Base-by-base conservation (phyloP, 1,140 invertebrate species). In the Anoplolepis gracilipes region DNA sequence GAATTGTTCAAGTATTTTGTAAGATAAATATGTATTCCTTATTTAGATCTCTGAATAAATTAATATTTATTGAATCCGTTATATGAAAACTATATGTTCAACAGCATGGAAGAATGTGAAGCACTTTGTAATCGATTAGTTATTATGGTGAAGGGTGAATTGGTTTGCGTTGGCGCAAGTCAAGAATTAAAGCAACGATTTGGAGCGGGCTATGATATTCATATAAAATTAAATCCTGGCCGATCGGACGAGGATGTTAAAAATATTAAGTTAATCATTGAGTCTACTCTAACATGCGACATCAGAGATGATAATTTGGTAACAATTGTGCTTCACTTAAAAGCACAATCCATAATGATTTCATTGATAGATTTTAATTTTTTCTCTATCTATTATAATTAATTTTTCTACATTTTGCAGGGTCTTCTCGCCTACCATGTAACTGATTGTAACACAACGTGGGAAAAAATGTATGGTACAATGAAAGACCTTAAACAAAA, bases 31-130 rank as follows among this genome's bases (percentile, higher is more conserved):
- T 16, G 1, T 49, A 84, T 33, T 59, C 16, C 19, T 8, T 46
- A 5, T 36, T 36, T 3, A 55, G 1, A 69, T 13, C 13, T 57
- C n/a, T 72, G 1, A 55, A 76, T 55, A 11, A 13, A 75, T 30
- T 30, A 19, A 36, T 28, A 62, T 39, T 79, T 69, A 25, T 19
- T 10, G 1, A 42, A 36, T 49, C 4, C n/a, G 5, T 1, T 13
- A 81, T 70, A 28, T 70, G 28, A 84, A 86, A 73, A 39, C 19
- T 55, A 30, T n/a, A 19, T 16, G 30, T 85, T 46, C 42, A 55
- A 72, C 91, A 97, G 97, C 88, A 98, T 99, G 98, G 98, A 98
- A 93, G 98, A 99, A 95, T 98, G 98, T 94, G 98, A 99, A 94
- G 98, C 97, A 19, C 95, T 99, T 4, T 99, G 98, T 91, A 97